Evolutionary conservation across 2,888 invertebrate species (phyloP), one percentile per base, ranked within the genome.

Genomic region (Argyra leucocephala): DNA sequence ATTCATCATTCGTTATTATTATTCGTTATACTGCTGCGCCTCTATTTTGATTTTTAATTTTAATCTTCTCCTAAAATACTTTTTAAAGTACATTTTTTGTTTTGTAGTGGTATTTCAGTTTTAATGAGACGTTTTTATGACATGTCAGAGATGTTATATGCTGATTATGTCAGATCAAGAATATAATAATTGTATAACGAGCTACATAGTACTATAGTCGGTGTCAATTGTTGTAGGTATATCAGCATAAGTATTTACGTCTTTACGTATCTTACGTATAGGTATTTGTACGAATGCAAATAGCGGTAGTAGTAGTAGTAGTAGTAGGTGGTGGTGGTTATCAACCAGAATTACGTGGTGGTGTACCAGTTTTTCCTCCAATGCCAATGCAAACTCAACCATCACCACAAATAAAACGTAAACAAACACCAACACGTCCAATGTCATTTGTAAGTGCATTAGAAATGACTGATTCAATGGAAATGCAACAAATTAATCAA

Each of bases 371-470:
- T 22, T 88, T 87, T 74, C 88, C 88, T 23, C 83, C 83, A 22
- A 79, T 78, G 71, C 81, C 82, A 15, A 69, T 69, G 63, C 66
- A 67, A 58, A 58, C 58, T 12, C 83, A 83, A 70, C 78, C 79
- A 57, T 81, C 82, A 64, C 82, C 85, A 9, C 85, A 85, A 73
- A 83, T 85, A 65, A 85, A 85, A 73, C 80, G 85, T 69, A 84
- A 84, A 67, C 82, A 82, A 68, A 78, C 81, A 61, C 78, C 80
- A 57, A 79, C 79, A 63, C 83, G 93, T 66, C 93, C 93, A 61
- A 91, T 93, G 83, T 91, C 91, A 69, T 93, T 93, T 81, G 91
- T 93, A 67, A 85, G 93, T 71, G 93, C 93, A 61, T 83, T 93
- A 36, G 93, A 93, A 80, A 92, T 93, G 86, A 89, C 91, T 71